phyloP scores from a whole-genome alignment of 2,113 vertebrate species.

The Larimichthys crocea region DNA sequence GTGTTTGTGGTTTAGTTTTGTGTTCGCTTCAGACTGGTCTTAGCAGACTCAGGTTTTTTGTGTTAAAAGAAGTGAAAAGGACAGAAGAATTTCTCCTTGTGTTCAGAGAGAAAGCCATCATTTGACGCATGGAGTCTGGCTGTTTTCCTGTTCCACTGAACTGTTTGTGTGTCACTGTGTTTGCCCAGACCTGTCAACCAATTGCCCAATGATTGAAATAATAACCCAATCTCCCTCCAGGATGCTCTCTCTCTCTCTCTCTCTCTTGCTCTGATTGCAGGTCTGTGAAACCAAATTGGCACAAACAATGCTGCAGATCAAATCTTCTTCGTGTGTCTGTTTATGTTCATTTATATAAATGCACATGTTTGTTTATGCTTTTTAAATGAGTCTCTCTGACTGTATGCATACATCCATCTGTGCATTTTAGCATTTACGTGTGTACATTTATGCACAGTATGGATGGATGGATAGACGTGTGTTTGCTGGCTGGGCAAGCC shows the following conservation, averaged over 20 bases:
- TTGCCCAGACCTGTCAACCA: conserved; percentile 23
- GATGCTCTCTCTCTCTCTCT: background rate
- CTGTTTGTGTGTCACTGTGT: conserved; percentile 2
- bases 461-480: background rate
- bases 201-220: conserved; percentile 50
- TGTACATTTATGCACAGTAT: background rate
- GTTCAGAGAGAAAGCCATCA: background rate
- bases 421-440: background rate
- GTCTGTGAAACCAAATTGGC: background rate
- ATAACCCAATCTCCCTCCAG: conserved; percentile 17
- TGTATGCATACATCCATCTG: background rate
- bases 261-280: conserved; percentile 21
- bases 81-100: background rate
- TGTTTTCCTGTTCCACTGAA: background rate
- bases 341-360: background rate
- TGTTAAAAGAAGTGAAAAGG: background rate
- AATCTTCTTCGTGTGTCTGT: background rate
- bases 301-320: background rate
- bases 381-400: background rate
- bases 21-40: background rate
- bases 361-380: background rate
- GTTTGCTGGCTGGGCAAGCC: background rate
- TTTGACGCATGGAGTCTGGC: background rate
- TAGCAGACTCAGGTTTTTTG: background rate
- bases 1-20: background rate